Conservation (phyloP, 1,140 invertebrate species). For the Hetaerina americana region DNA sequence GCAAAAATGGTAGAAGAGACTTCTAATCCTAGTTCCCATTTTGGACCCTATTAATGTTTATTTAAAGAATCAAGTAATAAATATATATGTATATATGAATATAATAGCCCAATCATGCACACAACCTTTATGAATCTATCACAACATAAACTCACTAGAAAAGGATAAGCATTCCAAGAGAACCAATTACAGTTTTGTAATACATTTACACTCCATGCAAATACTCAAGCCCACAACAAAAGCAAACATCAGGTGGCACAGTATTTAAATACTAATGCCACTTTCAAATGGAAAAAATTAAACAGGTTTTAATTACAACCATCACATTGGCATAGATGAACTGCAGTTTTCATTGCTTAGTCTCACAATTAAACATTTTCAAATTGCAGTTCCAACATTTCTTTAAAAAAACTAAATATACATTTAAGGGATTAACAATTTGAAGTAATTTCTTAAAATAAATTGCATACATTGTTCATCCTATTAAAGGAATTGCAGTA, state of each 20-base stretch:
- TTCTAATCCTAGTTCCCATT: too few relatives aligned
- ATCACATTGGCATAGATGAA: not conserved
- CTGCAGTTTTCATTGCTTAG: not conserved
- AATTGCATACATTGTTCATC: too few relatives aligned
- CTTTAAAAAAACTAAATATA: too few relatives aligned
- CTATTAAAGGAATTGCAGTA: too few relatives aligned
- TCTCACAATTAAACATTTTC: too few relatives aligned
- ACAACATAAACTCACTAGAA: not conserved
- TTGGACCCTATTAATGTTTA: too few relatives aligned
- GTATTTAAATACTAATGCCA: not conserved
- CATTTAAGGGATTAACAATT: too few relatives aligned
- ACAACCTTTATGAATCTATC: not conserved
- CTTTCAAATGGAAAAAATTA: not conserved
- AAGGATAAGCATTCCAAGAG: not conserved
- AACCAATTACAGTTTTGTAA: not conserved
- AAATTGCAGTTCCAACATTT: too few relatives aligned
- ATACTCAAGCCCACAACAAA: not conserved
- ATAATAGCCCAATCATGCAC: not conserved
- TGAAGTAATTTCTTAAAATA: too few relatives aligned
- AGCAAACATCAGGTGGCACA: not conserved
- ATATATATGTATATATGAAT: too few relatives aligned
- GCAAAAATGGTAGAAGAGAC: too few relatives aligned
- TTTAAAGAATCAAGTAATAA: too few relatives aligned
- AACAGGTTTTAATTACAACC: not conserved
- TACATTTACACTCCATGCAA: not conserved